Evolutionary conservation across 2,888 invertebrate genomes (phyloP).

Genomic region (Congeria kusceri): DNA sequence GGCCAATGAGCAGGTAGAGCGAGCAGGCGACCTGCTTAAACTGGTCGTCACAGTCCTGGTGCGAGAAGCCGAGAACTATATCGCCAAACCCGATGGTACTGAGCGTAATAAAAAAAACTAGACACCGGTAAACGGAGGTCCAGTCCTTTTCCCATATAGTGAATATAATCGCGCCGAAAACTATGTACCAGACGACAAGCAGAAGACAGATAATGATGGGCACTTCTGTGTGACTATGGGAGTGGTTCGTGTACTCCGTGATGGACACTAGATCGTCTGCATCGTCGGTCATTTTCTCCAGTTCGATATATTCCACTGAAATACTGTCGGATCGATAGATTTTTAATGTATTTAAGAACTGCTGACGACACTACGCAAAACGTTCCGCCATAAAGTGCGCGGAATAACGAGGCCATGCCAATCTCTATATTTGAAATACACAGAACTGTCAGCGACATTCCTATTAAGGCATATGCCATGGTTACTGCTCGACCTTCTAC

Average conservation of each 20-base stretch:
- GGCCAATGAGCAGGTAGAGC: conserved; percentile 85
- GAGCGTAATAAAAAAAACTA: conserved; percentile 86
- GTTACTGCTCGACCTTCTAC: conserved; percentile 73
- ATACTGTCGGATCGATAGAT: conserved; percentile 27
- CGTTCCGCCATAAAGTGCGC: conserved; percentile 89
- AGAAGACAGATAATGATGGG: conserved; percentile 95
- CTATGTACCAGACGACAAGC: conserved; percentile 94
- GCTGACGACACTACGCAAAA: conserved; percentile 56
- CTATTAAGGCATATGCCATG: conserved; percentile 79
- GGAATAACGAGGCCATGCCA: conserved; percentile 94
- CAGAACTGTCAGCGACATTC: conserved; percentile 88
- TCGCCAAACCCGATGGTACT: conserved; percentile 86
- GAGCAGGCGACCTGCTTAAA: conserved; percentile 81
- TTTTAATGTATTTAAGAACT: conserved; percentile 35
- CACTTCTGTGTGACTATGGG: conserved; percentile 86
- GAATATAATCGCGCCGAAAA: conserved; percentile 96
- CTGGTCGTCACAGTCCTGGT: conserved; percentile 79
- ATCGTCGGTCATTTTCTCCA: conserved; percentile 24
- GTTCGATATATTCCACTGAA: conserved; percentile 48
- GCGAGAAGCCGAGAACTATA: conserved; percentile 83
- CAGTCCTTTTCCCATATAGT: conserved; percentile 97
- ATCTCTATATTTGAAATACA: conserved; percentile 97
- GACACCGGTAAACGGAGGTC: conserved; percentile 90
- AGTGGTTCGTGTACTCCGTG: conserved; percentile 8
- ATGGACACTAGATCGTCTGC: neutral